Percentiles rank a stretch among this genome's conserved stretches.
These are phyloP conservation scores for Petaurus breviceps DNA, from an alignment of 2,113 vertebrate species.

Conservation along the genomic window DNA sequence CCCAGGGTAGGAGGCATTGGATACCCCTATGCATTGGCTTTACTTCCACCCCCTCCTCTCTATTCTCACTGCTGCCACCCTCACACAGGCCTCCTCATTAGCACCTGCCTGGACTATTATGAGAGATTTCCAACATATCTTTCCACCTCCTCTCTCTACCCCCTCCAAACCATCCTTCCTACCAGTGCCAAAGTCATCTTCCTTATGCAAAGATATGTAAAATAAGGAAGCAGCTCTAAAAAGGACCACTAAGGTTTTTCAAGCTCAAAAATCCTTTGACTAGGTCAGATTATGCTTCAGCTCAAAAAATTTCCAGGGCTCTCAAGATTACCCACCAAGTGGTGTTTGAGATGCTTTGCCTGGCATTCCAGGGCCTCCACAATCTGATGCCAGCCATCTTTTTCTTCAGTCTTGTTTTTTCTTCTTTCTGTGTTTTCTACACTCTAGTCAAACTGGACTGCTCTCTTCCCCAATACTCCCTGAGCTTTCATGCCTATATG, in stretches of 20 bases:
- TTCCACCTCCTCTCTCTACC: neutral
- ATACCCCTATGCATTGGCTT: neutral
- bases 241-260: neutral
- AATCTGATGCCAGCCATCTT: neutral
- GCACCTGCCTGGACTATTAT: neutral
- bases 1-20: neutral
- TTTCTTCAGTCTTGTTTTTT: neutral
- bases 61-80: neutral
- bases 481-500: neutral
- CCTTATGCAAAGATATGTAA: neutral
- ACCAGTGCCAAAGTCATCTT: neutral
- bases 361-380: neutral
- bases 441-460: neutral
- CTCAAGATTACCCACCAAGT: neutral
- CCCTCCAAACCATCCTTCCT: neutral
- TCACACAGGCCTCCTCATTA: neutral
- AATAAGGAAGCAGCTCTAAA: neutral
- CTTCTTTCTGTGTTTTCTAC: neutral
- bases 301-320: neutral
- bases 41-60: neutral
- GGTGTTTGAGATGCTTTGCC: neutral
- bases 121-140: neutral
- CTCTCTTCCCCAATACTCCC: neutral
- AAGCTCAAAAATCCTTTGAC: neutral
- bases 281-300: neutral